These are phyloP conservation scores for Rhinophrynus dorsalis DNA, from an alignment of 2,797 vertebrate species.

Conservation along the genomic window DNA sequence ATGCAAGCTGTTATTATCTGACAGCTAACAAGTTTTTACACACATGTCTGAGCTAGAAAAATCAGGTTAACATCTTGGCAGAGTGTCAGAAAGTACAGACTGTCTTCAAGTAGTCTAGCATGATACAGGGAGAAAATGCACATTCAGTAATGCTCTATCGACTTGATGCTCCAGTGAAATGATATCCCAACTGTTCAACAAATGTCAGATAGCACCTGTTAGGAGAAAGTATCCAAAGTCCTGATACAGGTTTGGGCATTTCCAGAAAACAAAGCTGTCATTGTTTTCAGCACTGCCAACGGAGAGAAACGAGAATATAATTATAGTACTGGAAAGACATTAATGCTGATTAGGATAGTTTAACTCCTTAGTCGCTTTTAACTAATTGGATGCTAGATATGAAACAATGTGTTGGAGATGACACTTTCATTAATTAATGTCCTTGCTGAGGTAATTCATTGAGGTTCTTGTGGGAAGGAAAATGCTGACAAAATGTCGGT, in stretches of 20 bases:
- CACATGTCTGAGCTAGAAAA: not conserved
- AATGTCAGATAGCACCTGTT: constrained; percentile 68
- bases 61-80: constrained; percentile 26
- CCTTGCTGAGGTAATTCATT: too few relatives aligned
- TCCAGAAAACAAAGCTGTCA: constrained; percentile 58
- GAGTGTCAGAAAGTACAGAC: constrained; percentile 16
- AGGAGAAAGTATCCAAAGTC: constrained; percentile 31
- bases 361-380: too few relatives aligned
- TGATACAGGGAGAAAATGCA: constrained; percentile 7
- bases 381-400: too few relatives aligned
- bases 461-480: too few relatives aligned
- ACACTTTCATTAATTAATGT: too few relatives aligned
- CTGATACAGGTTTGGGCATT: constrained; percentile 58
- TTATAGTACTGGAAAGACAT: too few relatives aligned
- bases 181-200: constrained; percentile 68
- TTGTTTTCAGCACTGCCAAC: constrained; percentile 57
- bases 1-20: constrained; percentile 1
- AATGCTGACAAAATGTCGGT: too few relatives aligned
- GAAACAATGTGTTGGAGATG: too few relatives aligned
- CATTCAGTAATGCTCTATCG: constrained; percentile 47
- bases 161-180: constrained; percentile 55
- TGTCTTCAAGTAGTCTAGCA: constrained; percentile 6
- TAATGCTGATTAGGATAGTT: too few relatives aligned
- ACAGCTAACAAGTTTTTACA: not conserved
- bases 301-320: too few relatives aligned